Conservation (phyloP, 2,797 vertebrate species). For the Ataeniobius toweri region DNA sequence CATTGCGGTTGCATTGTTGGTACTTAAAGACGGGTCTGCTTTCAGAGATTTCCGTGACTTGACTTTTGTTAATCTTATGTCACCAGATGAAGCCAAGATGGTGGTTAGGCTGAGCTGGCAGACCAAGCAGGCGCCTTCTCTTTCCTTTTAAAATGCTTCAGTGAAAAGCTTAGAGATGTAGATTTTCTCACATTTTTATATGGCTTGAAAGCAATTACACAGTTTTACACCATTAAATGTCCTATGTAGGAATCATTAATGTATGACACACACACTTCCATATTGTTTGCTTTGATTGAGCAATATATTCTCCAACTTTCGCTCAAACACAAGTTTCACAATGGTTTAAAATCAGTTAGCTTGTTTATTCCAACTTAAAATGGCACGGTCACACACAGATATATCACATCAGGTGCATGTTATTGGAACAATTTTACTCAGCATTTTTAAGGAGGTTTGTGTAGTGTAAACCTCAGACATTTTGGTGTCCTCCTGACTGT, state of each 20-base stretch:
- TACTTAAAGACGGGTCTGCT: not conserved
- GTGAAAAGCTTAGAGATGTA: slow-evolving; percentile 13
- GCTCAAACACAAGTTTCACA: not conserved
- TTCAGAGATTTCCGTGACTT: not conserved
- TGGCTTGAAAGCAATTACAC: not conserved
- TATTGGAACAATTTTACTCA: not conserved
- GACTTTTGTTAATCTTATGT: not conserved
- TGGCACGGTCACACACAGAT: not conserved
- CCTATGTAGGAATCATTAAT: not conserved
- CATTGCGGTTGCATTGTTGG: not conserved
- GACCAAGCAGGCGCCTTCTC: slow-evolving; percentile 30
- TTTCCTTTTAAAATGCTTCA: slow-evolving; percentile 38
- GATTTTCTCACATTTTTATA: slow-evolving; percentile 16
- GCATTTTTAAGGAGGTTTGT: not conserved
- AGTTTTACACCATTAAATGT: not conserved
- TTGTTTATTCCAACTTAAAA: not conserved
- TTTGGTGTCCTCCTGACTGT: not conserved
- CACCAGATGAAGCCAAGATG: slow-evolving; percentile 11
- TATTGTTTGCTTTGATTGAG: not conserved
- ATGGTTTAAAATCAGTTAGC: not conserved
- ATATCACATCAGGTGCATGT: not conserved
- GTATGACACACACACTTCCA: not conserved
- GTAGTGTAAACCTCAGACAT: not conserved
- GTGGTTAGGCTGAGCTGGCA: slow-evolving; percentile 17
- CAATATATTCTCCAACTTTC: not conserved